Evolutionary conservation across 2,888 invertebrate species (phyloP).

Genomic region (Dynastes hyllus): DNA sequence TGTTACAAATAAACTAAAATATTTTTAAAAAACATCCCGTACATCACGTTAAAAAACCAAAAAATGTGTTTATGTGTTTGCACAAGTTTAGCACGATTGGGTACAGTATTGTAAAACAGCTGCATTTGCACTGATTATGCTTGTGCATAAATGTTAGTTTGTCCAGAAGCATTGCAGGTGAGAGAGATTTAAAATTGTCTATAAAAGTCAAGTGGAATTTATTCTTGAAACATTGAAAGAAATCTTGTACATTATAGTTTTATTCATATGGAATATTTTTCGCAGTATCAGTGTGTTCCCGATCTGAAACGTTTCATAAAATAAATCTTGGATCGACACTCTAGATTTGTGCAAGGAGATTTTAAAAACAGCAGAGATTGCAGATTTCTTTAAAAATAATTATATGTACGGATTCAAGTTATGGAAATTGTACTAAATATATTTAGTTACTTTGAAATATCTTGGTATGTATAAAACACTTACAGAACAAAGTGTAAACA

Average conservation of each 20-base stretch:
- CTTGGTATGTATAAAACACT: conserved; percentile 60
- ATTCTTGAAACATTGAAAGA: conserved; percentile 52
- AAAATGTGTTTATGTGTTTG: conserved; percentile 59
- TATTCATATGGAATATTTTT: conserved; percentile 57
- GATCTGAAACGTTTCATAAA: conserved; percentile 50
- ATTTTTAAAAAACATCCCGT: conserved; percentile 56
- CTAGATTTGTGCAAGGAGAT: conserved; percentile 50
- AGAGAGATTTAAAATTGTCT: conserved; percentile 58
- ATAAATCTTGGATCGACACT: conserved; percentile 51
- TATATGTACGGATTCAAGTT: conserved; percentile 47
- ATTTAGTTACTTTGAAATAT: conserved; percentile 50
- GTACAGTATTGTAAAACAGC: conserved; percentile 56
- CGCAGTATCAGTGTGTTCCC: conserved; percentile 55
- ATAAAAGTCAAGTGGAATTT: conserved; percentile 56
- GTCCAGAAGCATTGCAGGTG: conserved; percentile 59
- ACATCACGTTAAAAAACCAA: conserved; percentile 57
- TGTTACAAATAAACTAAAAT: conserved; percentile 62
- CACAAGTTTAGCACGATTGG: conserved; percentile 60
- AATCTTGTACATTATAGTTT: conserved; percentile 49
- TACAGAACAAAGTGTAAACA: conserved; percentile 55
- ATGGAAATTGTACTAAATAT: conserved; percentile 51
- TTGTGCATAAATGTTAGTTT: conserved; percentile 56
- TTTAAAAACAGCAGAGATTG: conserved; percentile 49
- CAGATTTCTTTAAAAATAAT: conserved; percentile 51
- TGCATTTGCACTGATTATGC: conserved; percentile 55